phyloP scores from a whole-genome alignment of 2,888 invertebrate species.

The Argynnis bischoffii region DNA sequence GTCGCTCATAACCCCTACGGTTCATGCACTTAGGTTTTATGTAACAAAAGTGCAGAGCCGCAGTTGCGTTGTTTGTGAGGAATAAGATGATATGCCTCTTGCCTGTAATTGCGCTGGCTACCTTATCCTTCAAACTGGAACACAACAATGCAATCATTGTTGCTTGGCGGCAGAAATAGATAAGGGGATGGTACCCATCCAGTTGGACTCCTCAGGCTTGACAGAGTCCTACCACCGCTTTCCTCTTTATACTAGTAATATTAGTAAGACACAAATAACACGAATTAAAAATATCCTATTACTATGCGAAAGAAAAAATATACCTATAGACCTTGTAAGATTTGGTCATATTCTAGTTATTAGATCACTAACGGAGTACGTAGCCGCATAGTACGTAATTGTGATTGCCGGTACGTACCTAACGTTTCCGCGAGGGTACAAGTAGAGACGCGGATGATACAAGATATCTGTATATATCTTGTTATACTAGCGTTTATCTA shows the following conservation, averaged over 20 bases:
- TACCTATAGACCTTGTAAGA: not conserved
- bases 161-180: no score
- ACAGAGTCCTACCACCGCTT: no score
- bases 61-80: no score
- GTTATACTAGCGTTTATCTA: not conserved
- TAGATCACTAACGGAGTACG: conserved; percentile 16
- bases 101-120: no score
- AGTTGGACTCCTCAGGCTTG: no score
- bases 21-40: no score
- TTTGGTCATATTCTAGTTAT: conserved; percentile 16
- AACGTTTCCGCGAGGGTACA: conserved; percentile 23
- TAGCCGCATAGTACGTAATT: conserved; percentile 16
- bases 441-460: conserved; percentile 8
- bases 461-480: not conserved
- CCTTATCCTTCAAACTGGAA: no score
- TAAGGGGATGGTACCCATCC: no score
- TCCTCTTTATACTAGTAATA: not conserved
- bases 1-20: no score
- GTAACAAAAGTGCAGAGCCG: no score
- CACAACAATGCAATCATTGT: no score
- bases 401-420: conserved; percentile 14
- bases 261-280: not conserved
- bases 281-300: conserved; percentile 1
- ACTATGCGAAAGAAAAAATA: conserved; percentile 6
- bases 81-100: no score